Evolutionary conservation across 2,888 invertebrate genomes (phyloP), one percentile per base, ranked within the genome.

Genomic region (Electrophaes corylata): DNA sequence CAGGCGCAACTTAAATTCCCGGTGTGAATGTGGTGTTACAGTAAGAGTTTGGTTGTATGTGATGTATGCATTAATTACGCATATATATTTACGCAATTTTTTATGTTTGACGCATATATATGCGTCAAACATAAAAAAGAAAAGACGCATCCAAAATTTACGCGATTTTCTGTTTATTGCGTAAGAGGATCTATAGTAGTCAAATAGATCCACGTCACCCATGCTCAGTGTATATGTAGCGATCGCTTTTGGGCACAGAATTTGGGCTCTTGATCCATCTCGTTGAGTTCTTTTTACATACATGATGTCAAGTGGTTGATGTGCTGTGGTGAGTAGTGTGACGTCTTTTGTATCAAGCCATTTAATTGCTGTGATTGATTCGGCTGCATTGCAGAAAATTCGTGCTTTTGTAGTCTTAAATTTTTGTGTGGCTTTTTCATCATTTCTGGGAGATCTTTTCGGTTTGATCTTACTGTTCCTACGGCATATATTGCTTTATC

Each of bases 161-260:
- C 75, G 35, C 2, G 69, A 76, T 64, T 72, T 77, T 0, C 74
- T 60, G 46, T 54, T 60, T 6, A 75, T 72, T 39, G 73, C 70
- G 49, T 77, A 78, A 2, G 76, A 75, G 0, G 73, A 71, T 43
- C 76, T 65, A 55, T 65, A 76, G 65, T 78, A 76, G 45, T 76
- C 74, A 49, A 76, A 75, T 19, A 57, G 64, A 70, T 79, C 76
- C 3, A 78, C 76, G 11, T 73, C 72, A n/a, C 74, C 73, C 73
- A 76, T 78, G 39, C 48, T 70, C 3, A 70, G 60, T 5, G 75
- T 78, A 46, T 78, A 78, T 5, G 56, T 44, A 44, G 69, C 73
- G 53, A 77, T 77, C 19, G 78, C 72, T 57, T 56, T 65, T 14
- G 76, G 76, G 59, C 73, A 74, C 14, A 73, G 64, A 58, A 75